These are phyloP conservation scores for Phylloscopus collybita DNA, from an alignment of 2,797 vertebrate species.

Conservation along the genomic window DNA sequence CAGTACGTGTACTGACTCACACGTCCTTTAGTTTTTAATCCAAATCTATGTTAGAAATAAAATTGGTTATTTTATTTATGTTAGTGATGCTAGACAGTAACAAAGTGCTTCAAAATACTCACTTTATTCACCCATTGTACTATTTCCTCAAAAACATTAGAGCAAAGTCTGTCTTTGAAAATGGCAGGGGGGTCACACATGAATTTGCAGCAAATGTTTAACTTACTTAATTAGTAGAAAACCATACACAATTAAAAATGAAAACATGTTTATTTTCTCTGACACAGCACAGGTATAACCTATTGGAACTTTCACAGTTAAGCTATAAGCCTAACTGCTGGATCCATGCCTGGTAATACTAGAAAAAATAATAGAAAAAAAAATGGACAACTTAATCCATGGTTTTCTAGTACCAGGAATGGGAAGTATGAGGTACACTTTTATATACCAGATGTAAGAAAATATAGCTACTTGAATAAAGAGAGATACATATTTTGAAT, in stretches of 20 bases:
- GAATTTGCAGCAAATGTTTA: background rate
- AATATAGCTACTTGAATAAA: background rate
- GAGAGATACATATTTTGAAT: background rate
- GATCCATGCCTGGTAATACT: background rate
- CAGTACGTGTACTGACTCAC: background rate
- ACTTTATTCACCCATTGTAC: background rate
- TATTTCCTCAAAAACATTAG: background rate
- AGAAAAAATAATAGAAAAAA: background rate
- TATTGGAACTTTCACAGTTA: background rate
- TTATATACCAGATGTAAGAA: background rate
- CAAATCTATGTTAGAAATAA: background rate
- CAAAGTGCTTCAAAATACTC: background rate
- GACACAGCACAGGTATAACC: background rate
- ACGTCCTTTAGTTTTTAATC: background rate
- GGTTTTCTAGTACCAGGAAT: background rate
- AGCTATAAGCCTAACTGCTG: background rate
- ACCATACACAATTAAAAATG: background rate
- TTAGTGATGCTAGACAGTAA: background rate
- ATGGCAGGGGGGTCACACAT: background rate
- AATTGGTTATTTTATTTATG: background rate
- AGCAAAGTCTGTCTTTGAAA: background rate
- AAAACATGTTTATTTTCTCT: background rate
- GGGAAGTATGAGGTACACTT: background rate
- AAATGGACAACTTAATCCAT: background rate
- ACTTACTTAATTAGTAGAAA: background rate